Conservation (phyloP, 1,140 invertebrate species). For the Proctacanthus coquilletti region DNA sequence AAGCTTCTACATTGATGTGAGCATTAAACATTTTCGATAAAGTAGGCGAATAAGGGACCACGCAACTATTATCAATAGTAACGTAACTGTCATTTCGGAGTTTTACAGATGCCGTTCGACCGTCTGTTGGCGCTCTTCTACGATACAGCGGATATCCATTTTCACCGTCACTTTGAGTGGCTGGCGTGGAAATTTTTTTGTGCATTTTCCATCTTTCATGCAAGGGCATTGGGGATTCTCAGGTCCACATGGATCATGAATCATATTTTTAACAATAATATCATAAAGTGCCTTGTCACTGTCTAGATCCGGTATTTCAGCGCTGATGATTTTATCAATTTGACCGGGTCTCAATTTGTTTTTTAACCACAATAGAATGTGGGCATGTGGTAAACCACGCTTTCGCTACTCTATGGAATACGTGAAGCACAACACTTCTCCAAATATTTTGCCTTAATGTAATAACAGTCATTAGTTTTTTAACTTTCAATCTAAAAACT, state of each 20-base stretch:
- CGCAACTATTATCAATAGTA: slow-evolving; percentile 33
- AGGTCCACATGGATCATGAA: slow-evolving; percentile 33
- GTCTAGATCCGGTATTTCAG: slow-evolving; percentile 35
- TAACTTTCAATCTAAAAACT: slow-evolving; percentile 35
- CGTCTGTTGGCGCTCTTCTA: slow-evolving; percentile 22
- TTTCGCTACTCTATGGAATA: slow-evolving; percentile 7
- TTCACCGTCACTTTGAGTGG: slow-evolving; percentile 12
- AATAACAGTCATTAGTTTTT: slow-evolving; percentile 31
- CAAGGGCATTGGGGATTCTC: slow-evolving; percentile 16
- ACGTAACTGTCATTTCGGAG: slow-evolving; percentile 19
- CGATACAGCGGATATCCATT: slow-evolving; percentile 30
- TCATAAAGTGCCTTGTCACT: slow-evolving; percentile 29
- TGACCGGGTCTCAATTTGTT: slow-evolving; percentile 8
- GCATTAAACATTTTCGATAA: slow-evolving; percentile 33
- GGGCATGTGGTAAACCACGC: slow-evolving; percentile 4
- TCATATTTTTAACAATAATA: slow-evolving; percentile 31
- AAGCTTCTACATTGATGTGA: slow-evolving; percentile 36
- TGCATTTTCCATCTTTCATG: slow-evolving; percentile 10
- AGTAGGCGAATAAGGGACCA: slow-evolving; percentile 37
- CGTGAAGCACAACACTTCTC: slow-evolving; percentile 1
- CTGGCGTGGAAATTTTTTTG: slow-evolving; percentile 14
- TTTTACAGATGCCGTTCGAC: slow-evolving; percentile 18
- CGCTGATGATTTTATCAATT: slow-evolving; percentile 33
- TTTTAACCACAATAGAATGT: slow-evolving; percentile 6
- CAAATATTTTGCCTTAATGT: slow-evolving; percentile 4